Base-by-base conservation (phyloP, 2,888 invertebrate species). In the Lithophane leautieri region DNA sequence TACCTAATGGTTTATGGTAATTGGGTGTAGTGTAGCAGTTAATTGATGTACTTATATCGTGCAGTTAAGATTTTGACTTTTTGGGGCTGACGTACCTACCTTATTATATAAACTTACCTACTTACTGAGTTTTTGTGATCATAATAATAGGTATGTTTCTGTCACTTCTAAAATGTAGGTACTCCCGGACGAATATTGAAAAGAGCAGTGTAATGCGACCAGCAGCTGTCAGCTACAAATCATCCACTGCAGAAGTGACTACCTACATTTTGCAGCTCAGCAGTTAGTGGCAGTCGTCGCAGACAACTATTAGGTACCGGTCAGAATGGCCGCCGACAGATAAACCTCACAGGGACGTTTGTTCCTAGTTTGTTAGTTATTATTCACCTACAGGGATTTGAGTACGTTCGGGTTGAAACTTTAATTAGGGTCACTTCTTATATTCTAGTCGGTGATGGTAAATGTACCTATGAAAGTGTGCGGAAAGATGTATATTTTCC, bases 241-340 rank as follows among this genome's bases (percentile, higher is more conserved):
- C 60, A 61, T 78, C 28, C 28, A 60, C 81, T 34, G 16, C 81
- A 81, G 77, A 77, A 71, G 42, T 44, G 28, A n/a, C 28, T 28
- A 34, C 34, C 34, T 34, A 25, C 63, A 63, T 70, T 42, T 34
- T 60, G 56, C 50, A 16, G 61, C 14, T 12, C 47, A 69, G 67
- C 12, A 84, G 85, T 85, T 84, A 76, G 76, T 62, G 75, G 68
- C 81, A 81, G 84, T 65, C 67, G n/a, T n/a, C n/a, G n/a, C 11
- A 60, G 50, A 78, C 50, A 25, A 47, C 60, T 58, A 73, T 75
- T 82, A n/a, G n/a, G n/a, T n/a, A 75, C 69, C 52, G 67, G 68
- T n/a, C 44, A 14, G 28, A 76, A 81, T 67, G 50, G 28, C 61
- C 34, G 50, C 22, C 47, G 16, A 47, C 60, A 61, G 58, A 82